A percentile compares a stretch with the other conserved stretches of the same genome.
Evolutionary conservation across 2,797 vertebrate species (phyloP).

Genomic region (Pangasius sanitwongsei): DNA sequence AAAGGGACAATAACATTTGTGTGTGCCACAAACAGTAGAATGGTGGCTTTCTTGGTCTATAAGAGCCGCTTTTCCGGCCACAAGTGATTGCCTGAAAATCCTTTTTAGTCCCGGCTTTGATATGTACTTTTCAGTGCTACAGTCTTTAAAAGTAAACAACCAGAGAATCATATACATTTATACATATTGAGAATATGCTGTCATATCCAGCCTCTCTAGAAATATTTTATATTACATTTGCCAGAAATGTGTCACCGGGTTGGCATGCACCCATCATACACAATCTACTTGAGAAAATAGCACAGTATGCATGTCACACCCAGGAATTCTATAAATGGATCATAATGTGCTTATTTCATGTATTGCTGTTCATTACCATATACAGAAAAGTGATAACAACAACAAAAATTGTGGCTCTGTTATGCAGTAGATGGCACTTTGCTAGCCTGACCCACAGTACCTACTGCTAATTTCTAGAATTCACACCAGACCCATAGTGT

Average conservation of each 20-base stretch:
- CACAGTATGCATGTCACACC: slow-evolving; percentile 17
- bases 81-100: slow-evolving; percentile 20
- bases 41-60: slow-evolving; percentile 13
- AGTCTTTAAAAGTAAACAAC: slow-evolving; percentile 12
- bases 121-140: slow-evolving; percentile 16
- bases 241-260: slow-evolving; percentile 20
- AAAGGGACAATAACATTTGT: slow-evolving; percentile 52
- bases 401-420: not conserved
- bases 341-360: not conserved
- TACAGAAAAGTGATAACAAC: not conserved
- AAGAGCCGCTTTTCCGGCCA: slow-evolving; percentile 33
- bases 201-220: not conserved
- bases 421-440: not conserved
- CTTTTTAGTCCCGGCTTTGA: slow-evolving; percentile 19
- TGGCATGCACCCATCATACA: slow-evolving; percentile 38
- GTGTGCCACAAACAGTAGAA: slow-evolving; percentile 37
- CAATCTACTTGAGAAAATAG: slow-evolving; percentile 14
- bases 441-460: not conserved
- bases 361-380: not conserved
- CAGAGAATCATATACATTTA: not conserved
- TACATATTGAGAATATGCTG: slow-evolving; percentile 3
- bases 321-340: not conserved
- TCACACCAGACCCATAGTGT: not conserved
- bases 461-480: not conserved
- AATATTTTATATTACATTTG: slow-evolving; percentile 28